A percentile compares a stretch with the other conserved stretches of the same genome.
Conservation (phyloP, 64 coral and sea anemone species). For the Stichodactyla helianthus region DNA sequence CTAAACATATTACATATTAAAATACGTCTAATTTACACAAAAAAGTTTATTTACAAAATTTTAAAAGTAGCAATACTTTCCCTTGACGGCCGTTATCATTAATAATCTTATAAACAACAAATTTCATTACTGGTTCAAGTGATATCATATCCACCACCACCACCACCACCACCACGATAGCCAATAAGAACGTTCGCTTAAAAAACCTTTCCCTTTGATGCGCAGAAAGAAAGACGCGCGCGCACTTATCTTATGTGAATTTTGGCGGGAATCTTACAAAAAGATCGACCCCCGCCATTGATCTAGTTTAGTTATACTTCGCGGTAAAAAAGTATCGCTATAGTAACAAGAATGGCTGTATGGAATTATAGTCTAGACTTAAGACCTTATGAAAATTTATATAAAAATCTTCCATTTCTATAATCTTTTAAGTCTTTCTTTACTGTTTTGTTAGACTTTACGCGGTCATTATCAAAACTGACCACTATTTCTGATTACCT, state of each 20-base stretch:
- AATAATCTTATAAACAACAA: slow-evolving; percentile 1
- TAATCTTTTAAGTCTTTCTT: neutral
- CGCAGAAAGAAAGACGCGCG: neutral
- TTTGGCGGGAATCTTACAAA: neutral
- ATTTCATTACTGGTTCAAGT: neutral
- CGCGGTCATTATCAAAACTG: neutral
- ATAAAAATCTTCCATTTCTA: neutral
- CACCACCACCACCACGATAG: neutral
- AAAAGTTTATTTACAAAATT: slow-evolving; percentile 21
- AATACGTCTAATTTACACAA: slow-evolving; percentile 28
- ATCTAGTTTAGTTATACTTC: neutral
- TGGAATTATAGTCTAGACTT: neutral
- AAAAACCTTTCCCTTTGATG: neutral
- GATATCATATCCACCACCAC: neutral
- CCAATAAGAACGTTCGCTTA: slow-evolving; percentile 8
- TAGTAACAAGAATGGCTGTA: neutral
- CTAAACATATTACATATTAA: slow-evolving; percentile 11
- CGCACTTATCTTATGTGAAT: neutral
- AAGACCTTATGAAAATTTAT: neutral
- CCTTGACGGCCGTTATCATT: neutral
- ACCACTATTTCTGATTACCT: neutral
- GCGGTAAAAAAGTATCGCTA: neutral
- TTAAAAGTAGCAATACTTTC: slow-evolving; percentile 5
- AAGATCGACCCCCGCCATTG: neutral
- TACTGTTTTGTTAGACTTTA: neutral